These are phyloP conservation scores for Chamaetylas fuelleborni DNA, from an alignment of 2,113 vertebrate species.

Conservation along the genomic window DNA sequence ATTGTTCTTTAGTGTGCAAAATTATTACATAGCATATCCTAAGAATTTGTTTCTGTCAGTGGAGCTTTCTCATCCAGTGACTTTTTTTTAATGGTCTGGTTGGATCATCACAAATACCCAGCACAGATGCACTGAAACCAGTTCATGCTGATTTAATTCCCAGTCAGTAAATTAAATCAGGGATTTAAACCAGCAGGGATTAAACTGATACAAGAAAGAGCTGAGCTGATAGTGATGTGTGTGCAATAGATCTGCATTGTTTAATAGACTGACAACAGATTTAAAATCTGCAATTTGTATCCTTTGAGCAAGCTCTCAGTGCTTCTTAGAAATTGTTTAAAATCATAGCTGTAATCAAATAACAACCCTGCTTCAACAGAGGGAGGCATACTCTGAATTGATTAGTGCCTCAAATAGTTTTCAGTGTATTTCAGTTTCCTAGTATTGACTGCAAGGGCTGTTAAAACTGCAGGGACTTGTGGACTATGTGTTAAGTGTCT, in stretches of 20 bases:
- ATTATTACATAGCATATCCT: background rate
- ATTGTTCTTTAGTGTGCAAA: background rate
- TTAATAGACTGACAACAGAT: background rate
- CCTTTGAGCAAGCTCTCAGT: background rate
- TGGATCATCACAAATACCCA: background rate
- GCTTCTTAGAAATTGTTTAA: background rate
- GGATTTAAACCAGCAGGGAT: constrained; percentile 15
- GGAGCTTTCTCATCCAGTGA: background rate
- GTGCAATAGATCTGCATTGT: background rate
- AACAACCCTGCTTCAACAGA: background rate
- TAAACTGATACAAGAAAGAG: background rate
- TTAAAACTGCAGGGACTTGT: background rate
- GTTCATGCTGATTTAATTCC: constrained; percentile 44
- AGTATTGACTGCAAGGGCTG: background rate
- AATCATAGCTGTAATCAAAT: background rate
- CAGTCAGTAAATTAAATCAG: constrained; percentile 18
- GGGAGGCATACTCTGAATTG: background rate
- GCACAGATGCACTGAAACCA: constrained; percentile 4
- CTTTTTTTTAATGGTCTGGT: background rate
- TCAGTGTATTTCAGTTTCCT: background rate
- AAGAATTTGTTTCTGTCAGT: background rate
- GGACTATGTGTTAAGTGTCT: background rate
- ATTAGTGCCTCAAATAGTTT: background rate
- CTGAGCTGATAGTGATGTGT: background rate
- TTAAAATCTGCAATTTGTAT: background rate